Evolutionary conservation across 2,888 invertebrate genomes (phyloP), one percentile per base, ranked within the genome.

Genomic region (Pristionchus fissidentatus): DNA sequence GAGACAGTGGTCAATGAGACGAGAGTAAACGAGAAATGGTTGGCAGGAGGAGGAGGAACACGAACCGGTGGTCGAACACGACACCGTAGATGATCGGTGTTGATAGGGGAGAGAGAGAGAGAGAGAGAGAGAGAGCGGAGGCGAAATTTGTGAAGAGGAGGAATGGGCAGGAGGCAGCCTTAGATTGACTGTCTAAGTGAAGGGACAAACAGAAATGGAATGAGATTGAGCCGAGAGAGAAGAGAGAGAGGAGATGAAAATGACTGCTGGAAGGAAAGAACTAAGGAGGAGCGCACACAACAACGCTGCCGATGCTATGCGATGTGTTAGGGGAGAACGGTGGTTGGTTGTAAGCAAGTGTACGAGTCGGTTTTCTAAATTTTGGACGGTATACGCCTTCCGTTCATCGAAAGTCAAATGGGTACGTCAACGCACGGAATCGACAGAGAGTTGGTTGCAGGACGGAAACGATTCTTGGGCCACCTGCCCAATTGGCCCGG

Each of bases 151-250:
- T 26, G n/a, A 73, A 32, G 41, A 32, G 46, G 46, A 29, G 29
- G 49, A 75, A 46, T 46, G 75, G 46, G 75, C n/a, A 5, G 46
- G 46, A 75, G 75, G 46, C 43, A 38, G 13, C 10, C 13, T 15
- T 10, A 52, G 52, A 52, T 15, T 15, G 52, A 52, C 13, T 15
- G 75, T 49, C 46, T 49, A 49, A 75, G 75, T 49, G 75, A 75
- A 46, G 32, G 38, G 49, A 66, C 66, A 66, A 66, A 66, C 66
- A 66, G 66, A 66, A 66, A 66, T 38, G 66, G 66, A 66, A 49
- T 49, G 75, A 75, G 75, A 75, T 43, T 49, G 49, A 43, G 73
- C 22, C 41, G 52, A n/a, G n/a, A n/a, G n/a, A n/a, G n/a, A n/a
- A n/a, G n/a, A n/a, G n/a, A n/a, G n/a, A n/a, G n/a, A n/a, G n/a